Evolutionary conservation across 2,797 vertebrate genomes (phyloP).

Genomic region (Melanotaenia parkinsoni): DNA sequence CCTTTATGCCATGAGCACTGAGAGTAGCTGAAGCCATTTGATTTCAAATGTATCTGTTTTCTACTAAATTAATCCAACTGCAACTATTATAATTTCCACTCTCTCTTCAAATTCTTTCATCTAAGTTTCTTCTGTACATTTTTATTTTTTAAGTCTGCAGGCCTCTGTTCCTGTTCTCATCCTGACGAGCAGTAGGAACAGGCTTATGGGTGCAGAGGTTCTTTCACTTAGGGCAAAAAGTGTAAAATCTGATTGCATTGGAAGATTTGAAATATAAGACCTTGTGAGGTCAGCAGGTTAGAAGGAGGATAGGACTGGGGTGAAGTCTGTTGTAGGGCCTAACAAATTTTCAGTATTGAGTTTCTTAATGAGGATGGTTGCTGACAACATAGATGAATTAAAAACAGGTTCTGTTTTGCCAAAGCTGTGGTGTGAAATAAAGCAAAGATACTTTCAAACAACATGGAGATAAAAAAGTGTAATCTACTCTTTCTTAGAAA

Average conservation of each 20-base stretch:
- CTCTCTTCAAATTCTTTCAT: not conserved
- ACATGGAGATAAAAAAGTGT: too few species aligned
- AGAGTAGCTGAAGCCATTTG: too few species aligned
- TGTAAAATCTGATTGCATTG: slow-evolving; percentile 76
- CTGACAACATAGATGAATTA: slow-evolving; percentile 41
- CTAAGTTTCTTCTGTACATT: too few species aligned
- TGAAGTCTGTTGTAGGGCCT: too few species aligned
- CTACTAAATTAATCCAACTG: too few species aligned
- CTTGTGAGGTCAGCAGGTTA: slow-evolving; percentile 58
- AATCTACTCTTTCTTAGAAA: too few species aligned
- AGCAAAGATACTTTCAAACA: too few species aligned
- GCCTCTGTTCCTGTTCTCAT: slow-evolving; percentile 67
- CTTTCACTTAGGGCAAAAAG: slow-evolving; percentile 60
- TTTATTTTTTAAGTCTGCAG: slow-evolving; percentile 7
- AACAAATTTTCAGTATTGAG: too few species aligned
- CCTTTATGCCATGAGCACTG: too few species aligned
- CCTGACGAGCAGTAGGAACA: slow-evolving; percentile 71
- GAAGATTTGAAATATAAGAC: slow-evolving; percentile 64
- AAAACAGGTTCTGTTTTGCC: not conserved
- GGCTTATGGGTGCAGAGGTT: slow-evolving; percentile 61
- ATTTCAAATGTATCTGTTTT: too few species aligned
- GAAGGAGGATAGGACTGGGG: not conserved
- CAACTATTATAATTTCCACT: too few species aligned
- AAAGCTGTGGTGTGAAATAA: too few species aligned
- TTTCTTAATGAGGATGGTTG: slow-evolving; percentile 23